Conservation (phyloP, 2,113 vertebrate species). For the Laterallus jamaicensis region DNA sequence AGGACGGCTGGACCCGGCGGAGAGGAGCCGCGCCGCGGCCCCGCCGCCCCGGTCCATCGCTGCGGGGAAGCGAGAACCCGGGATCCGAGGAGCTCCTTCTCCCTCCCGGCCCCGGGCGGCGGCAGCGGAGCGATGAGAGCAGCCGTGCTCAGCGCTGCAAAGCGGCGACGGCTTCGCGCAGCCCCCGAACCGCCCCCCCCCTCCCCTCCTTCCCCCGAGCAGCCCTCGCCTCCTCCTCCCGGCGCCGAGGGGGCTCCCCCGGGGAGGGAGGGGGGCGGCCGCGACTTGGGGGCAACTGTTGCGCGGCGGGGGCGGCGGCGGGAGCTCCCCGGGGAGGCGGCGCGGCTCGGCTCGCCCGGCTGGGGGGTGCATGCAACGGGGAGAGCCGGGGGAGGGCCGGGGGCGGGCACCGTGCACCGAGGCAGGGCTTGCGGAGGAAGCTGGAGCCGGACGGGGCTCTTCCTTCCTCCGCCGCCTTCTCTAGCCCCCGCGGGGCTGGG, state of each 20-base stretch:
- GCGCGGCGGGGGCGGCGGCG: not conserved
- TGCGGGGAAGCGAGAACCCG: not conserved
- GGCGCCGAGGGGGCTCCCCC: not conserved
- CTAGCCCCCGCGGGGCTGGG: not conserved
- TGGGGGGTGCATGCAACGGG: not conserved
- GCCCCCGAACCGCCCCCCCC: not conserved
- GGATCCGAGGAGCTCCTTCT: not conserved
- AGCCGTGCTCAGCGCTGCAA: not conserved
- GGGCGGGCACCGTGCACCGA: not conserved
- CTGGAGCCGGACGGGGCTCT: conserved; percentile 4
- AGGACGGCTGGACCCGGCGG: not conserved
- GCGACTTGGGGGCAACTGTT: not conserved
- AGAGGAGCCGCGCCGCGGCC: not conserved
- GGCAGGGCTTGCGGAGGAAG: conserved; percentile 21
- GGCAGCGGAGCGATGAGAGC: not conserved
- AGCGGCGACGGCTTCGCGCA: not conserved
- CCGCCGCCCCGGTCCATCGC: not conserved
- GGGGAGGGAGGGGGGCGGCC: not conserved
- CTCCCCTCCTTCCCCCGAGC: not conserved
- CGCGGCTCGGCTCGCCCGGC: not conserved
- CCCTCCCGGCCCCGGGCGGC: not conserved
- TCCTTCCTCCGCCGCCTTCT: not conserved
- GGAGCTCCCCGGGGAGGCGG: not conserved
- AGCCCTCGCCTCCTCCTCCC: not conserved
- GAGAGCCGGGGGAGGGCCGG: not conserved